Evolutionary conservation across 2,113 vertebrate genomes (phyloP).

Genomic region (Pionites leucogaster): DNA sequence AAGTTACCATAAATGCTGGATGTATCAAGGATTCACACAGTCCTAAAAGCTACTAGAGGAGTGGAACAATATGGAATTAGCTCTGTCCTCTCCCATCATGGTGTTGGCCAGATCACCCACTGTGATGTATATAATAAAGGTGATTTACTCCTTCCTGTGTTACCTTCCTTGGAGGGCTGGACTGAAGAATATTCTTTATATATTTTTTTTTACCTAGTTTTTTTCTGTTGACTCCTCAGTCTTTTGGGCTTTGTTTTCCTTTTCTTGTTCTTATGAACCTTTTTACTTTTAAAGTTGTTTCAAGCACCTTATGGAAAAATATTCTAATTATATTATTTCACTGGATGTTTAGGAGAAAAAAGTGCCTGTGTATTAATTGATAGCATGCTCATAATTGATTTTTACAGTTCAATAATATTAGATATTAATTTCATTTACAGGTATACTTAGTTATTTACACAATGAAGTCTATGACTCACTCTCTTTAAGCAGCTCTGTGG

Average conservation of each 20-base stretch:
- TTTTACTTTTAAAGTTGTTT: background rate
- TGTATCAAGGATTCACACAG: background rate
- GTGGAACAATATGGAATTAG: background rate
- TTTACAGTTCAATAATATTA: background rate
- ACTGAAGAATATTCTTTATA: background rate
- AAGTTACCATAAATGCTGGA: background rate
- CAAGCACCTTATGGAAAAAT: background rate
- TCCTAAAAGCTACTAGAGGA: background rate
- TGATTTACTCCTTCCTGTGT: background rate
- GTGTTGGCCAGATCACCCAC: background rate
- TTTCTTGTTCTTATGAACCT: background rate
- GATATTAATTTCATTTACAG: background rate
- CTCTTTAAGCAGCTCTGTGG: background rate
- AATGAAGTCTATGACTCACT: background rate
- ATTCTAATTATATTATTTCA: background rate
- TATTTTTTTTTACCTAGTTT: background rate
- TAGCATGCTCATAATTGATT: background rate
- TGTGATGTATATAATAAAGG: background rate
- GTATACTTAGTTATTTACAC: background rate
- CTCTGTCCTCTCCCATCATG: background rate
- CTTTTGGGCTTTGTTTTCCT: background rate
- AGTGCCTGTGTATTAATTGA: background rate
- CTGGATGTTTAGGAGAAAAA: background rate
- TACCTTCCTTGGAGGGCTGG: background rate
- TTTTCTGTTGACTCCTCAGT: background rate